These are phyloP conservation scores for Biston betularia DNA, from an alignment of 2,888 invertebrate genomes.

Conservation along the genomic window DNA sequence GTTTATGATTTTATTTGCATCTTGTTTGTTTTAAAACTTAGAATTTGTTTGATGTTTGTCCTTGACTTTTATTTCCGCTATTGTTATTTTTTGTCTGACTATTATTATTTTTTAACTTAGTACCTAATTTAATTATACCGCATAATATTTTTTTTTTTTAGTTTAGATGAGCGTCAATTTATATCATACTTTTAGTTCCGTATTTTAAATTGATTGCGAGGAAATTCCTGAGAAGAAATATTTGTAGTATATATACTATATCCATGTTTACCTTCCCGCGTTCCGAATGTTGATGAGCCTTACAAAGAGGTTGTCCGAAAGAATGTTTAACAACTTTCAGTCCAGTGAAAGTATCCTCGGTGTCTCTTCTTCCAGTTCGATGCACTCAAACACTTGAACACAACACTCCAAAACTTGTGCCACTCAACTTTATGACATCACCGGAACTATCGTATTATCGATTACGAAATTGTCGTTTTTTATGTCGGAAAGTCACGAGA, in stretches of 20 bases:
- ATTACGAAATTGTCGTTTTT: constrained; percentile 62
- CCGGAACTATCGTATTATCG: constrained; percentile 58
- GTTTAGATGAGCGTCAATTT: background rate
- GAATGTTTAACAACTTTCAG: constrained; percentile 82
- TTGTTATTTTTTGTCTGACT: background rate
- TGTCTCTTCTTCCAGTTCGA: constrained; percentile 69
- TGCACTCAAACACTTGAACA: constrained; percentile 54
- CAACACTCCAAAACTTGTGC: constrained; percentile 50
- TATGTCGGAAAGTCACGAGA: constrained; percentile 62
- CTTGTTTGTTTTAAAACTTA: background rate
- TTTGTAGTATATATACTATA: constrained; percentile 23
- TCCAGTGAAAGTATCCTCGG: constrained; percentile 86
- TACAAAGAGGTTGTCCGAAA: constrained; percentile 79
- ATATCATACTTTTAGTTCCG: background rate
- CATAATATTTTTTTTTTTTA: background rate
- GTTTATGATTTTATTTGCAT: background rate
- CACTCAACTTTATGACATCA: constrained; percentile 64
- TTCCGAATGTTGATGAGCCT: constrained; percentile 59
- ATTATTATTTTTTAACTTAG: background rate
- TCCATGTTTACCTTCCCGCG: constrained; percentile 67
- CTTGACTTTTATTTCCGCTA: background rate
- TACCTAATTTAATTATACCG: background rate
- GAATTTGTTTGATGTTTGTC: background rate
- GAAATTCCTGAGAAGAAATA: background rate
- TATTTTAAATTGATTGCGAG: background rate